Evolutionary conservation across 2,113 vertebrate genomes (phyloP).

Genomic region (Riparia riparia): DNA sequence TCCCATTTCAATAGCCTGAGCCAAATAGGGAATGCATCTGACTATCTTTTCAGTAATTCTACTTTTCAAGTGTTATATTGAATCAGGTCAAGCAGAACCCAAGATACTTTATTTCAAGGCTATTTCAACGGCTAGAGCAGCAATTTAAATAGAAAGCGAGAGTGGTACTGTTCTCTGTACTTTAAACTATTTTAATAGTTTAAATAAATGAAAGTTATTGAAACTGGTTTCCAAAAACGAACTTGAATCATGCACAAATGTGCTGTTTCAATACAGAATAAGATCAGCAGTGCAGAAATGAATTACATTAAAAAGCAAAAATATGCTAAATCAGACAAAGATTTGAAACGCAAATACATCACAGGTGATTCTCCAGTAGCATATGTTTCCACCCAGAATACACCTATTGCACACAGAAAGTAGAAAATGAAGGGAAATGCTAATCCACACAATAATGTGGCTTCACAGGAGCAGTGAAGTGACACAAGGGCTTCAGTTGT

Average conservation of each 20-base stretch:
- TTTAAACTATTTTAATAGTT: slow-evolving; percentile 65
- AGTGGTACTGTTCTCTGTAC: slow-evolving; percentile 12
- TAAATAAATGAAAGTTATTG: slow-evolving; percentile 70
- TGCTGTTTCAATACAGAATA: slow-evolving; percentile 57
- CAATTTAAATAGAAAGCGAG: slow-evolving; percentile 46
- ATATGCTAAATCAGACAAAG: slow-evolving; percentile 60
- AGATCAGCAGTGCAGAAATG: slow-evolving; percentile 45
- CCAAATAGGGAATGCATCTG: slow-evolving; percentile 59
- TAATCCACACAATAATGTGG: not conserved
- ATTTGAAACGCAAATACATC: slow-evolving; percentile 9
- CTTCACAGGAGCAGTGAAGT: not conserved
- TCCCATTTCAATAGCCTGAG: slow-evolving; percentile 55
- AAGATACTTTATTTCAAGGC: slow-evolving; percentile 68
- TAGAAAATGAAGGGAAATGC: slow-evolving; percentile 32
- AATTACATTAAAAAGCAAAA: slow-evolving; percentile 62
- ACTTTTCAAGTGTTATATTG: slow-evolving; percentile 53
- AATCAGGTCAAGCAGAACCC: slow-evolving; percentile 62
- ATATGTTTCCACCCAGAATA: not conserved
- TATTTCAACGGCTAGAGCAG: slow-evolving; percentile 53
- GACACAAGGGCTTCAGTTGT: not conserved
- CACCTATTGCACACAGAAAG: slow-evolving; percentile 15
- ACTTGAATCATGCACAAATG: slow-evolving; percentile 48
- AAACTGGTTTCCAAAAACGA: slow-evolving; percentile 40
- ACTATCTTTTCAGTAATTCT: slow-evolving; percentile 64
- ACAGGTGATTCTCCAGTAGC: slow-evolving; percentile 31